phyloP scores from a whole-genome alignment of 2,797 vertebrate species.

The Anguilla anguilla region DNA sequence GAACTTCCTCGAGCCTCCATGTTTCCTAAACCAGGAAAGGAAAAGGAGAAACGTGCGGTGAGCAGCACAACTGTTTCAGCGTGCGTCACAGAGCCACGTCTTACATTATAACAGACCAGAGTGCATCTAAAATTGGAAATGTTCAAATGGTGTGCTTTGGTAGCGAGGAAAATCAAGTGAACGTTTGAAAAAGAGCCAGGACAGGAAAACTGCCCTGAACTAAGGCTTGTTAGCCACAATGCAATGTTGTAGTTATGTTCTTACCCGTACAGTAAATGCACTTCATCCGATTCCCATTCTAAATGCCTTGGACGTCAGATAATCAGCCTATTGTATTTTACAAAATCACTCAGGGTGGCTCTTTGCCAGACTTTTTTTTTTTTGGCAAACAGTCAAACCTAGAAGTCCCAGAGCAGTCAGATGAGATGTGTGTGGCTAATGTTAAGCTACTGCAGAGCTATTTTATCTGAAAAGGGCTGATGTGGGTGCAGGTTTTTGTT shows the following conservation, averaged over 20 bases:
- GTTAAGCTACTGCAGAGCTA: neutral
- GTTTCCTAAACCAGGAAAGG: conserved; percentile 79
- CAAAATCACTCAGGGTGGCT: neutral
- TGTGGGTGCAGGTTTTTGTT: neutral
- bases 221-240: neutral
- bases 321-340: neutral
- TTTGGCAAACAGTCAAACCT: neutral
- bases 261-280: neutral
- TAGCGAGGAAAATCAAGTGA: neutral
- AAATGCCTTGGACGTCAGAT: neutral
- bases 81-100: neutral
- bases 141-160: neutral
- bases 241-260: neutral
- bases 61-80: neutral
- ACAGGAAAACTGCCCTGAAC: neutral
- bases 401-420: neutral
- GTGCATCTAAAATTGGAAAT: neutral
- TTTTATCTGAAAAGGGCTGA: neutral
- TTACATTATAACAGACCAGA: neutral
- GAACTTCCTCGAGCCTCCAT: conserved; percentile 80
- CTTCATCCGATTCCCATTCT: neutral
- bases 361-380: neutral
- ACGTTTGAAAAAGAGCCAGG: neutral
- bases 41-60: neutral
- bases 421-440: neutral